These are phyloP conservation scores for Saguinus imperator DNA, from an alignment of 2,113 vertebrate species.

Conservation along the genomic window DNA sequence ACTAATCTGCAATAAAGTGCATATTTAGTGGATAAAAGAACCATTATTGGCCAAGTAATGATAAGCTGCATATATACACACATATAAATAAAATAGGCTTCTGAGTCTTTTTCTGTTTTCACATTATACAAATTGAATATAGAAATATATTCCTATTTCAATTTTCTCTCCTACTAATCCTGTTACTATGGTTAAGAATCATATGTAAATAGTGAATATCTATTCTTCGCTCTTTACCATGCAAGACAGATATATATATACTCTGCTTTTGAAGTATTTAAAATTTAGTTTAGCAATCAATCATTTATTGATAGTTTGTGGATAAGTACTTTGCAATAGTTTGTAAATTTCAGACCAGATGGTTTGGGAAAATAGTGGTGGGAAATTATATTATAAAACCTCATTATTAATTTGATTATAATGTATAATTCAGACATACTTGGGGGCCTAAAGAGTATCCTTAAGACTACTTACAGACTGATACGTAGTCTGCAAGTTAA, in stretches of 20 bases:
- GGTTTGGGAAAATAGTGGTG: slow-evolving; percentile 18
- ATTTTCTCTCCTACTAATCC: background rate
- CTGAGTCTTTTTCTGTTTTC: background rate
- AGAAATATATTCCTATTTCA: background rate
- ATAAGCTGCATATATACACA: background rate
- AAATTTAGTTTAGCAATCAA: background rate
- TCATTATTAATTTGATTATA: background rate
- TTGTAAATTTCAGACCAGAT: slow-evolving; percentile 7
- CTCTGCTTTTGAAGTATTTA: slow-evolving; percentile 11
- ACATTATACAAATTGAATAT: background rate
- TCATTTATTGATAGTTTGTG: background rate
- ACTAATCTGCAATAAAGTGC: background rate
- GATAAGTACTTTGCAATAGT: background rate
- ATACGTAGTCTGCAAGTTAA: background rate
- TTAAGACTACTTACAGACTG: background rate
- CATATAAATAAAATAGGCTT: background rate
- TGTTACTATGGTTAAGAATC: background rate
- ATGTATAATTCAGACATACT: background rate
- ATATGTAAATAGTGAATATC: slow-evolving; percentile 9
- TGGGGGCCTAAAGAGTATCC: background rate
- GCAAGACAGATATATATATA: background rate
- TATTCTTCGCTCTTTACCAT: background rate
- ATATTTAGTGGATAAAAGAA: background rate
- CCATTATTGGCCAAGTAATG: background rate
- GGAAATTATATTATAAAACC: background rate